Conservation (phyloP, 2,888 invertebrate species). For the Hemaris fuciformis region DNA sequence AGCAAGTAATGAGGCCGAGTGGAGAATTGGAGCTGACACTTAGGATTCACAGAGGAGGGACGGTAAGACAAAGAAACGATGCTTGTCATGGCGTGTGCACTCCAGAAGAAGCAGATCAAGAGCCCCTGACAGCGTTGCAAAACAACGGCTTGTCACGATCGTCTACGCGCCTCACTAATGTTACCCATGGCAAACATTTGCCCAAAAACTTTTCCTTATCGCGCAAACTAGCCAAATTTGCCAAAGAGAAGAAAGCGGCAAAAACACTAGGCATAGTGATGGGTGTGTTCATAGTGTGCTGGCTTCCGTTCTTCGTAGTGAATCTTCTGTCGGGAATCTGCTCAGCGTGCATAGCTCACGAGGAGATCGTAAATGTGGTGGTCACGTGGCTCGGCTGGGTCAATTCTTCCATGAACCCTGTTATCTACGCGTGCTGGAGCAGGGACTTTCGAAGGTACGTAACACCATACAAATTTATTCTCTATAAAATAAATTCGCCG, state of each 20-base stretch:
- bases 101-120: slow-evolving; percentile 85
- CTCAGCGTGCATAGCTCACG: slow-evolving; percentile 91
- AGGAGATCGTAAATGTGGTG: slow-evolving; percentile 92
- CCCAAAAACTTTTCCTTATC: slow-evolving; percentile 96
- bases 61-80: slow-evolving; percentile 83
- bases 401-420: slow-evolving; percentile 97
- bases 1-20: slow-evolving; percentile 92
- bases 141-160: slow-evolving; percentile 89
- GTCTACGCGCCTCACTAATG: slow-evolving; percentile 84
- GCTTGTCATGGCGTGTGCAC: slow-evolving; percentile 82
- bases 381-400: slow-evolving; percentile 98
- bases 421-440: slow-evolving; percentile 99
- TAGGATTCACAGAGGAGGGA: slow-evolving; percentile 96
- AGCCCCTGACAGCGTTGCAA: slow-evolving; percentile 88
- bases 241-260: slow-evolving; percentile 98
- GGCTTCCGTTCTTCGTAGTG: slow-evolving; percentile 98
- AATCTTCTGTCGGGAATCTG: slow-evolving; percentile 96
- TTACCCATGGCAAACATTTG: slow-evolving; percentile 83
- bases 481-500: neutral
- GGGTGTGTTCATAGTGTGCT: slow-evolving; percentile 98
- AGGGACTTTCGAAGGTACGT: slow-evolving; percentile 94
- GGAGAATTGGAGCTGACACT: slow-evolving; percentile 94
- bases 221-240: slow-evolving; percentile 95
- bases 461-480: neutral
- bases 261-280: slow-evolving; percentile 98